These are phyloP conservation scores for Eudiplozoon nipponicum DNA, from an alignment of 2,888 invertebrate species.

Conservation along the genomic window DNA sequence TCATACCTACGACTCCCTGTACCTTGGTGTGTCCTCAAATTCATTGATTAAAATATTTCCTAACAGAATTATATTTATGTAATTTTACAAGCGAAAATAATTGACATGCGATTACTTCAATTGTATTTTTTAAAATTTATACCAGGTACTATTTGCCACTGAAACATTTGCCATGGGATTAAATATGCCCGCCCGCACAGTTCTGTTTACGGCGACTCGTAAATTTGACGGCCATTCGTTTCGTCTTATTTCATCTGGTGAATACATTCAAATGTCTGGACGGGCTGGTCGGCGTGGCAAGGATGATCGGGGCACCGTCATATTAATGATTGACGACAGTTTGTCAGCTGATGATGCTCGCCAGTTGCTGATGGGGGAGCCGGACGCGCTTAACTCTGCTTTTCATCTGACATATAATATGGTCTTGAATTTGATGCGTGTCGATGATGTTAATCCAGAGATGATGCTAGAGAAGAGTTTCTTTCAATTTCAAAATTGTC, in stretches of 20 bases:
- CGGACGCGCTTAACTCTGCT: constrained; percentile 85
- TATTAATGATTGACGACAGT: constrained; percentile 87
- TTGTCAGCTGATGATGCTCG: constrained; percentile 35
- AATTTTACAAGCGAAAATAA: too few species aligned
- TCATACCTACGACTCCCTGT: too few species aligned
- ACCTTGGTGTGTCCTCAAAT: too few species aligned
- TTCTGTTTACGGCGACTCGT: background rate
- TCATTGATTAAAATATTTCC: too few species aligned
- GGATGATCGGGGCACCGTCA: constrained; percentile 70
- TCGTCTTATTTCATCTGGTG: constrained; percentile 53
- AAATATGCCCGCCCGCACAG: constrained; percentile 3
- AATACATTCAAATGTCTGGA: constrained; percentile 98
- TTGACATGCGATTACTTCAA: too few species aligned
- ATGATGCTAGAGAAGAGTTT: constrained; percentile 92
- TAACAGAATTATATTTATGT: too few species aligned
- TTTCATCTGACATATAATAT: constrained; percentile 97
- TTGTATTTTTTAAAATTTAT: too few species aligned
- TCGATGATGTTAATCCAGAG: constrained; percentile 94
- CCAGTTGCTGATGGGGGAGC: constrained; percentile 41
- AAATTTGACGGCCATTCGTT: background rate
- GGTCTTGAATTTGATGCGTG: constrained; percentile 71
- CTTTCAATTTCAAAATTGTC: constrained; percentile 91
- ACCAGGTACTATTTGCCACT: constrained; percentile 2
- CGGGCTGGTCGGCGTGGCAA: constrained; percentile 77
- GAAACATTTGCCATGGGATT: constrained; percentile 4